Evolutionary conservation across 1,140 invertebrate species (phyloP), one percentile per base, ranked within the genome.

Genomic region (Eueides isabella): DNA sequence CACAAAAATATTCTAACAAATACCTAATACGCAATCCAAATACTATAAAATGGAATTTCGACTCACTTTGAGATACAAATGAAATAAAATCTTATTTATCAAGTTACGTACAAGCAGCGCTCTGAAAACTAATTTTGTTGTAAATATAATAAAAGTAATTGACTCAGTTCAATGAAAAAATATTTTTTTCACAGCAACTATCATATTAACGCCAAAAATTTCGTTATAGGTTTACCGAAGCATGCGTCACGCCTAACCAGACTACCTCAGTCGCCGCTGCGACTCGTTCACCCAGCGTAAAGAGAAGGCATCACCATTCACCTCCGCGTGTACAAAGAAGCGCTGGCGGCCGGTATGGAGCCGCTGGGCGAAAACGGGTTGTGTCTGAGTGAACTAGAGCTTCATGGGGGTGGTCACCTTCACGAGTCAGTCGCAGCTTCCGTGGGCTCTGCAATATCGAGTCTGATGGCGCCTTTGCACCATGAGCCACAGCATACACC

Each of bases 331-430:
- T 94, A 94, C 84, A 94, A 94, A 77, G 94, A 94, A 79, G 94
- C 89, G 92, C 93, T 87, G 88, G 93, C 87, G 95, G 95, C 93
- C 87, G 95, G 93, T 83, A 95, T 94, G 94, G 95, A 93, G 93
- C 94, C 89, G 92, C 94, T 94, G 93, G 94, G 91, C 83, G 94
- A 95, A 94, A 94, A 94, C 88, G 94, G 95, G 55, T 92, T 97
- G 16, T 97, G 96, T 80, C 95, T 97, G 35, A 96, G 96, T 85
- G 96, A 97, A 89, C 93, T 97, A 79, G 89, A 94, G 69, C 92
- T 94, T 65, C 91, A 89, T 81, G 94, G 92, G 67, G 90, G 83
- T 7, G 91, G 83, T 0, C 94, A 95, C 83, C 86, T 87, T 63
- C 93, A 94, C 77, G 88, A 92, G 83, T 95, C 95, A 61, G 93